Evolutionary conservation across 2,797 vertebrate species (phyloP).

Genomic region (Typhlichthys subterraneus): DNA sequence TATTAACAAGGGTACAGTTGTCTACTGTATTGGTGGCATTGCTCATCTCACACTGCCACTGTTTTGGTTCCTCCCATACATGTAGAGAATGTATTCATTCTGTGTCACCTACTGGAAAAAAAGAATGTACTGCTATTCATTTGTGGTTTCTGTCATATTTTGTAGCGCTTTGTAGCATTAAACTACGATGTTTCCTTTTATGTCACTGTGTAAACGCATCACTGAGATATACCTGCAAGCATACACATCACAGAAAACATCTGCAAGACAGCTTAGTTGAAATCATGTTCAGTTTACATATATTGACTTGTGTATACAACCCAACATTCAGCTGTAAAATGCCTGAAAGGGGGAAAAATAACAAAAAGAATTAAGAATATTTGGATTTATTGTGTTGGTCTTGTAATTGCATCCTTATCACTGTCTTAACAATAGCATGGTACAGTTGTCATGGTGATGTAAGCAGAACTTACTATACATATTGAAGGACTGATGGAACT

Average conservation of each 20-base stretch:
- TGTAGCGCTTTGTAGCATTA: constrained; percentile 64
- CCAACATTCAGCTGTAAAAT: not conserved
- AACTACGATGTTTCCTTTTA: constrained; percentile 14
- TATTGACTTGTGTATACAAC: constrained; percentile 5
- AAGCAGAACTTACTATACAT: constrained; percentile 32
- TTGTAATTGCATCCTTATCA: constrained; percentile 23
- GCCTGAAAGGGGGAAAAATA: not conserved
- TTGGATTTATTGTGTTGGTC: constrained; percentile 6
- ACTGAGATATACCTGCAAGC: constrained; percentile 2
- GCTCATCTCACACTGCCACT: constrained; percentile 21
- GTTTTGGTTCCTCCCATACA: constrained; percentile 44
- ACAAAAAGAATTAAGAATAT: not conserved
- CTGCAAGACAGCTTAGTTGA: not conserved
- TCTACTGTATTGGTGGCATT: constrained; percentile 29
- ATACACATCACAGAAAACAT: not conserved
- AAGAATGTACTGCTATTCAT: constrained; percentile 36
- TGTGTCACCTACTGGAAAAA: constrained; percentile 25
- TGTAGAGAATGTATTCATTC: constrained; percentile 42
- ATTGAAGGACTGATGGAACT: constrained; percentile 47
- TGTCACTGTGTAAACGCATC: constrained; percentile 16
- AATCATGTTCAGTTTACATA: constrained; percentile 5
- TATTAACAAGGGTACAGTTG: constrained; percentile 43
- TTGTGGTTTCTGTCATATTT: constrained; percentile 52
- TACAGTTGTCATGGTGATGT: constrained; percentile 50
- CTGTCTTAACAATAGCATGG: constrained; percentile 42